phyloP scores from a whole-genome alignment of 2,797 vertebrate species.

The Platyrinchus mystaceus region DNA sequence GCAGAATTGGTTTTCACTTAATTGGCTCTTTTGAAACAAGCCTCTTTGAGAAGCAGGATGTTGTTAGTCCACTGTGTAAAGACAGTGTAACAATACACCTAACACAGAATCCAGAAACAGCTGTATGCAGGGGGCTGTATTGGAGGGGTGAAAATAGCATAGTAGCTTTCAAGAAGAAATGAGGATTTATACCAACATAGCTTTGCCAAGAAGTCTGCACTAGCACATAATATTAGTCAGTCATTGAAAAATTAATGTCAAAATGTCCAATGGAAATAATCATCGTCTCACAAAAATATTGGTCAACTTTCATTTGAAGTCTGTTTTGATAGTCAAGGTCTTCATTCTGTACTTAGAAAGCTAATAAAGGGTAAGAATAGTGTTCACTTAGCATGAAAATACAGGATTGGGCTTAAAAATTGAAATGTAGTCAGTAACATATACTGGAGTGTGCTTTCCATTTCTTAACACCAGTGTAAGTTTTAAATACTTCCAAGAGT shows the following conservation, averaged over 20 bases:
- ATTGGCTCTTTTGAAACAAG: conserved; percentile 37
- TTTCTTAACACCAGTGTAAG: background rate
- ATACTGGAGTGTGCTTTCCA: background rate
- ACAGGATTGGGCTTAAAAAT: background rate
- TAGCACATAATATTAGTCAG: background rate
- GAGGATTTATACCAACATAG: background rate
- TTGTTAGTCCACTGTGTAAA: background rate
- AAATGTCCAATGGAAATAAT: background rate
- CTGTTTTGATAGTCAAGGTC: background rate
- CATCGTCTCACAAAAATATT: background rate
- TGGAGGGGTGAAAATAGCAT: background rate
- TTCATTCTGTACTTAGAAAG: background rate
- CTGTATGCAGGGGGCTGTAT: background rate
- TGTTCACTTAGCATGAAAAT: background rate
- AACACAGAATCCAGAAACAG: background rate
- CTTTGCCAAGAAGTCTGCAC: background rate
- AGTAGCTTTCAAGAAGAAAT: background rate
- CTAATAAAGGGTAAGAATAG: background rate
- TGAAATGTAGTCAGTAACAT: background rate
- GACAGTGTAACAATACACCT: background rate
- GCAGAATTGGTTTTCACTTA: conserved; percentile 49
- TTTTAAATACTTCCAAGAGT: background rate
- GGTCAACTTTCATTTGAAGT: background rate
- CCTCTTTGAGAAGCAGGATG: conserved; percentile 23
- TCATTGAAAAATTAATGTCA: background rate